phyloP scores from a whole-genome alignment of 92 coral and sea anemone genomes.

The Hydrozoanthus gracilis region DNA sequence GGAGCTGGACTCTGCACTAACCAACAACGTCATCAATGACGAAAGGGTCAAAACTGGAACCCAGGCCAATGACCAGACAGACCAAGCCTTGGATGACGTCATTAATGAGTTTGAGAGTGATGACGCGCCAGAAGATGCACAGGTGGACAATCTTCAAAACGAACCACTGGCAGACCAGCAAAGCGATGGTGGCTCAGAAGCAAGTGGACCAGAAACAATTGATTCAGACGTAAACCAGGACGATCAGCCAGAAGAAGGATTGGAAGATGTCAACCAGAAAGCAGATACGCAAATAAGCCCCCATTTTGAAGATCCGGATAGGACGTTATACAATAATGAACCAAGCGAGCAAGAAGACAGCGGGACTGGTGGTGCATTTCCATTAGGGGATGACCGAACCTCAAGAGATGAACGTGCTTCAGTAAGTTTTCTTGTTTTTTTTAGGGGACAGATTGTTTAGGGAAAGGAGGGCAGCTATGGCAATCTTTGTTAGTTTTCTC shows the following conservation, averaged over 20 bases:
- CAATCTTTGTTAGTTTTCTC: too few relatives aligned
- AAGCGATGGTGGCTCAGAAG: background rate
- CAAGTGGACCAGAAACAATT: background rate
- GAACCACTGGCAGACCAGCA: slow-evolving; percentile 2
- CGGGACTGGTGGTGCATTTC: background rate
- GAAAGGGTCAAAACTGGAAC: background rate
- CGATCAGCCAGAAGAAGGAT: background rate
- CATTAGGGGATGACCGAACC: background rate
- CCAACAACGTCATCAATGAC: background rate
- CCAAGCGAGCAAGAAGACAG: background rate
- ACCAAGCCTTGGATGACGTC: slow-evolving; percentile 15
- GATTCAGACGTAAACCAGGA: background rate
- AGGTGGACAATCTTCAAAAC: background rate
- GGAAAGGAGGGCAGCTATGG: too few relatives aligned
- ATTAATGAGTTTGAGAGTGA: slow-evolving; percentile 42
- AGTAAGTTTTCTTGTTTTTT: too few relatives aligned
- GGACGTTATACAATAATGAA: background rate
- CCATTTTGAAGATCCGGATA: background rate
- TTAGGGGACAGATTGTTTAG: too few relatives aligned
- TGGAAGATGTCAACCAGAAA: background rate
- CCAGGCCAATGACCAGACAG: slow-evolving; percentile 20
- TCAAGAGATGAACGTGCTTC: too few relatives aligned
- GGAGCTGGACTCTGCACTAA: slow-evolving; percentile 3
- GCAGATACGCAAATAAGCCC: background rate
- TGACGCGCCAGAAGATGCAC: slow-evolving; percentile 22